Base-by-base conservation (phyloP, 2,888 invertebrate species). In the Notodonta dromedarius region DNA sequence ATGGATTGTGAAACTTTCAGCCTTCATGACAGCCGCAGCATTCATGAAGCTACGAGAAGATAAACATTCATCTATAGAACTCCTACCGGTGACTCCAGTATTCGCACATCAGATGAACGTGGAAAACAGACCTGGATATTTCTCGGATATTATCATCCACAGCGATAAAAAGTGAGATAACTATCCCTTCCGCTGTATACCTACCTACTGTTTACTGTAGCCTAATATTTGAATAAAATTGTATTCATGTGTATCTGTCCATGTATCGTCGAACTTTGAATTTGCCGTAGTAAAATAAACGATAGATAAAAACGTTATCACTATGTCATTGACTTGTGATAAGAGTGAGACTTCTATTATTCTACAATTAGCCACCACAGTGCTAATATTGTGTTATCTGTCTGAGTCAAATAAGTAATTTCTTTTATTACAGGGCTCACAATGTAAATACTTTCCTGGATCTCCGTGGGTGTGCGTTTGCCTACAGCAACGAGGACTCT, bases 131-230 rank as follows among this genome's bases (percentile, higher is more conserved):
- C 90, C 93, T 32, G 94, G 95, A 67, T 95, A 95, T 81, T 95
- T 94, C 81, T 94, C 95, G 0, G 96, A 96, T 74, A 84, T 96
- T 61, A 94, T 95, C 52, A 91, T 95, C 61, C 94, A 94, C 73
- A 86, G 88, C 53, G 95, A 95, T 77, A 94, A 94, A 79, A 94
- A 89, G 95, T 95, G 87, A 87, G 90, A 44, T 16, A 35, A 35
- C 13, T 16, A 35, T 53, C 5, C 51, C 35, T 35, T 35, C 13
- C 2, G 24, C 24, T 53, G 12, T 13, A 35, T 32, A 53, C 32
- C 13, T 32, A 53, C 32, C 13, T 14, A 51, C 16, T n/a, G 48
- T 48, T 48, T 14, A 48, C n/a, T 2, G 24, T 24, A 2, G n/a
- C 42, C 12, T 14, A 48, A 8, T 48, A 16, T 50, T 46, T 2